Conservation (phyloP, 2,888 invertebrate species). For the Athrips mouffetella region DNA sequence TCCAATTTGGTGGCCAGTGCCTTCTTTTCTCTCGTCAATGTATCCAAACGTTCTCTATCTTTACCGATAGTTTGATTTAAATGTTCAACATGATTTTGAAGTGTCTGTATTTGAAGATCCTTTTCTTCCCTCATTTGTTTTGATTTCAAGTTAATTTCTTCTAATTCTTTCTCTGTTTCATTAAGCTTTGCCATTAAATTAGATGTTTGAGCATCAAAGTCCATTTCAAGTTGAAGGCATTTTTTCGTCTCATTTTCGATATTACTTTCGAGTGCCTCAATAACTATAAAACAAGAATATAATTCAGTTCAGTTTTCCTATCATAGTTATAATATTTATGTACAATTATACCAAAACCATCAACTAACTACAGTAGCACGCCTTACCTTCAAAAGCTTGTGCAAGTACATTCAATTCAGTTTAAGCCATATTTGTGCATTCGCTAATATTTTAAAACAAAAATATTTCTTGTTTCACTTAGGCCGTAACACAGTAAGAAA, state of each 20-base stretch:
- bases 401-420: too few species aligned
- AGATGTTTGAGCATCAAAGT: conserved; percentile 35
- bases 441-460: too few species aligned
- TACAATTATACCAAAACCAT: background rate
- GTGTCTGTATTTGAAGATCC: conserved; percentile 31
- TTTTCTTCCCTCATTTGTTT: conserved; percentile 30
- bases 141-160: conserved; percentile 31
- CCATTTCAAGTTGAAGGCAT: conserved; percentile 35
- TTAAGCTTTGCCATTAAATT: conserved; percentile 38
- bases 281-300: background rate
- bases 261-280: conserved; percentile 26
- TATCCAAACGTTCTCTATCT: conserved; percentile 26
- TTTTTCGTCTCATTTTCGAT: conserved; percentile 36
- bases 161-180: conserved; percentile 36
- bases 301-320: background rate
- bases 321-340: background rate
- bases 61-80: conserved; percentile 29
- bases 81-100: conserved; percentile 34
- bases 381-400: too few species aligned
- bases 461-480: too few species aligned
- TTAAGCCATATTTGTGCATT: background rate
- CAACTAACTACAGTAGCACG: too few species aligned
- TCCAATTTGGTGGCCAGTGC: conserved; percentile 31
- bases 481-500: too few species aligned
- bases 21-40: conserved; percentile 32